Evolutionary conservation across 2,113 vertebrate genomes (phyloP).

Genomic region (Dolichallabes microphthalmus): DNA sequence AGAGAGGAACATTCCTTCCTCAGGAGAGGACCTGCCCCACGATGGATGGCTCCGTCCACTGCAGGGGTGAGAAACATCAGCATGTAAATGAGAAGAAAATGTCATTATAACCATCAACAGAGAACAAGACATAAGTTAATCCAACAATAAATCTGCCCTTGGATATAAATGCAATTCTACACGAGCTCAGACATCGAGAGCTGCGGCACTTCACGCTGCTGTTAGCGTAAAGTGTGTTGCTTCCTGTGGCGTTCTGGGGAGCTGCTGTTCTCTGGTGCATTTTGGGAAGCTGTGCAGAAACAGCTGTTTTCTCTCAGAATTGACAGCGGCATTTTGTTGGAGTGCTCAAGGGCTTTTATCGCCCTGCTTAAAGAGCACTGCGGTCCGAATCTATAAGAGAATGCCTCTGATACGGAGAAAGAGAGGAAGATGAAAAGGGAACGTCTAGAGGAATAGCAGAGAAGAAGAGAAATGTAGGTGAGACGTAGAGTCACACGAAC

Average conservation of each 20-base stretch:
- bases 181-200: constrained; percentile 26
- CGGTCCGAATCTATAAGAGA: constrained; percentile 39
- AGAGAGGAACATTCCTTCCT: constrained; percentile 81
- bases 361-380: constrained; percentile 41
- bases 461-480: constrained; percentile 15
- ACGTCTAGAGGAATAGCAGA: constrained; percentile 27
- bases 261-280: constrained; percentile 23
- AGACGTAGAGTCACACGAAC: constrained; percentile 15
- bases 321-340: constrained; percentile 35
- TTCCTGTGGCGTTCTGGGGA: constrained; percentile 11
- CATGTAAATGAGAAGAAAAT: not conserved
- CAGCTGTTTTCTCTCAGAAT: constrained; percentile 35
- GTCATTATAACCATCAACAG: constrained; percentile 4
- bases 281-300: constrained; percentile 36
- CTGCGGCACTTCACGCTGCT: not conserved
- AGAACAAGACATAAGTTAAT: constrained; percentile 1
- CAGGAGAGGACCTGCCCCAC: constrained; percentile 78
- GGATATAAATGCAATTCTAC: constrained; percentile 16
- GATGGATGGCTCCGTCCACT: constrained; percentile 90
- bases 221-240: constrained; percentile 8
- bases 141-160: not conserved
- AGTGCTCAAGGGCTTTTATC: constrained; percentile 39
- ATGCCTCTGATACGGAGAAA: constrained; percentile 53
- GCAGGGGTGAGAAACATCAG: constrained; percentile 31
- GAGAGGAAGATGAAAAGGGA: constrained; percentile 46